Conservation (phyloP, 2,888 invertebrate genomes). For the Idaea aversata region DNA sequence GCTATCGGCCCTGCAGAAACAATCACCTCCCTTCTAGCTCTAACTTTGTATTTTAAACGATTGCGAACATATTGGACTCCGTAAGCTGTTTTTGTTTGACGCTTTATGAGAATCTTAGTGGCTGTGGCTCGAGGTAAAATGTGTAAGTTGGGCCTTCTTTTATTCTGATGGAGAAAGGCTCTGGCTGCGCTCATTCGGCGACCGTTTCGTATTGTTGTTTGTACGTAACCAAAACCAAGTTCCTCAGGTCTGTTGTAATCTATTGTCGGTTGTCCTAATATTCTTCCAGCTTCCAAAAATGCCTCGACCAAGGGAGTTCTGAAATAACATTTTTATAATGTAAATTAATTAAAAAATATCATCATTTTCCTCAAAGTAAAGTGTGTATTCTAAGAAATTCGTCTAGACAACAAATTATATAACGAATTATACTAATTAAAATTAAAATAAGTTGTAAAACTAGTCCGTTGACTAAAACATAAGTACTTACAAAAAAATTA, state of each 20-base stretch:
- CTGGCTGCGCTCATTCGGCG: slow-evolving; percentile 80
- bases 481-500: neutral
- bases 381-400: no score
- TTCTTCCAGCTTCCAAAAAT: slow-evolving; percentile 82
- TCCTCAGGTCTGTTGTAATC: slow-evolving; percentile 83
- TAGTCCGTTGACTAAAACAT: neutral
- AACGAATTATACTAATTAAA: no score
- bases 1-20: slow-evolving; percentile 89
- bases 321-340: slow-evolving; percentile 22
- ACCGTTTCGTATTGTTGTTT: slow-evolving; percentile 81
- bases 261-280: slow-evolving; percentile 82
- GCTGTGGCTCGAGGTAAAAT: slow-evolving; percentile 77
- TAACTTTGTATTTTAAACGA: slow-evolving; percentile 60
- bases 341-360: neutral
- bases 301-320: slow-evolving; percentile 79
- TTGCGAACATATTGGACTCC: slow-evolving; percentile 79
- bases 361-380: no score
- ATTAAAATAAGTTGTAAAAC: neutral
- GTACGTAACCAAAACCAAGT: slow-evolving; percentile 82
- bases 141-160: slow-evolving; percentile 77
- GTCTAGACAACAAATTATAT: no score
- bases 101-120: slow-evolving; percentile 77
- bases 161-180: slow-evolving; percentile 79
- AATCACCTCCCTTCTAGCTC: slow-evolving; percentile 84
- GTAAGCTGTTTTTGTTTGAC: slow-evolving; percentile 63